Conservation (phyloP, 2,888 invertebrate genomes). For the Andrena praecox region DNA sequence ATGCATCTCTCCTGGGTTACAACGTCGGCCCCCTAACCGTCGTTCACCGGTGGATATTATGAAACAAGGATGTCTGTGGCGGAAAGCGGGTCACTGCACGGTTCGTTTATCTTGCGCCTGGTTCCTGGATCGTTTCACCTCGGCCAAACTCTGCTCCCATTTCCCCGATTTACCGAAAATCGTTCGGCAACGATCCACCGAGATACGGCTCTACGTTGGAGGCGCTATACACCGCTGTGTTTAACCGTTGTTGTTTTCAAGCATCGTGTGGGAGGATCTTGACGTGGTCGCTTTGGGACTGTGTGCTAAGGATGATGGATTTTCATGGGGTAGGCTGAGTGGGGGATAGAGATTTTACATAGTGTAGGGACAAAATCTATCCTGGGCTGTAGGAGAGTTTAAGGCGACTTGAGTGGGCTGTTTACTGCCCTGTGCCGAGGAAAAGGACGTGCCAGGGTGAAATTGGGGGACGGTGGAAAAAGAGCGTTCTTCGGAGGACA, state of each 20-base stretch:
- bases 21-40: constrained; percentile 46
- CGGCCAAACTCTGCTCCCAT: constrained; percentile 22
- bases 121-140: constrained; percentile 75
- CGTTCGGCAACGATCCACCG: constrained; percentile 5
- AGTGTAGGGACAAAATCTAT: no score
- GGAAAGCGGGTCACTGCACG: constrained; percentile 79
- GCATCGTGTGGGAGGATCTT: constrained; percentile 13
- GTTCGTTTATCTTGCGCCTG: constrained; percentile 75
- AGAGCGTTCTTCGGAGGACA: no score
- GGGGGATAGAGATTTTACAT: no score
- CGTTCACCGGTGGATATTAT: constrained; percentile 67
- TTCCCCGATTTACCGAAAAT: constrained; percentile 7
- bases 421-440: no score
- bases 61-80: constrained; percentile 79
- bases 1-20: constrained; percentile 54
- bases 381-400: no score
- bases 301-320: background rate
- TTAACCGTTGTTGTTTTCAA: background rate
- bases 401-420: no score
- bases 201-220: background rate
- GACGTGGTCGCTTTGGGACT: background rate
- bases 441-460: no score
- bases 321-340: no score
- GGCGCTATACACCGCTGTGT: background rate
- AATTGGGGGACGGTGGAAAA: no score